Conservation (phyloP, 92 coral and sea anemone genomes). For the Porites rus region DNA sequence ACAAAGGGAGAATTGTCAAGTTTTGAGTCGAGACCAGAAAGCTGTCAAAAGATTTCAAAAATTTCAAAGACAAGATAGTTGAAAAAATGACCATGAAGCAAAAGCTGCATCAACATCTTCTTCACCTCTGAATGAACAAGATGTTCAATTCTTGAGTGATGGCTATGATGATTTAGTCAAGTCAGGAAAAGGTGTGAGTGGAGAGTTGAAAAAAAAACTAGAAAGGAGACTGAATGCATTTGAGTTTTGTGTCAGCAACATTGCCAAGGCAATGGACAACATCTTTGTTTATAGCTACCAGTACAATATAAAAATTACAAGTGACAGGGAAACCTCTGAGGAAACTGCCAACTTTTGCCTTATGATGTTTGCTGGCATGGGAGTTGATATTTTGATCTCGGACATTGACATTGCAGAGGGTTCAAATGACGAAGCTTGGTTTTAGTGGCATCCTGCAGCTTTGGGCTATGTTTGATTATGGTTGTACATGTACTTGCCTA, state of each 20-base stretch:
- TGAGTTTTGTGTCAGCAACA: neutral
- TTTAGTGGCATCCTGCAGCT: too few species aligned
- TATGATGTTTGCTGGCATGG: conserved; percentile 19
- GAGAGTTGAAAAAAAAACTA: neutral
- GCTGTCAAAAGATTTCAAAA: neutral
- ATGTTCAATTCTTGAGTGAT: conserved; percentile 18
- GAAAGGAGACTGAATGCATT: neutral
- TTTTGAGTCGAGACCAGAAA: neutral
- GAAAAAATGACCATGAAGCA: neutral
- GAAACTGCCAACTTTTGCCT: conserved; percentile 34
- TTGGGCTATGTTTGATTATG: too few species aligned
- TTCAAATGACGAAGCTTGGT: neutral
- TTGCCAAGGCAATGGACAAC: conserved; percentile 6
- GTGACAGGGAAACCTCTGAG: conserved; percentile 13
- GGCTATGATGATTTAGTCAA: neutral
- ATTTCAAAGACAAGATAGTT: conserved; percentile 1
- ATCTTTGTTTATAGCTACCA: neutral
- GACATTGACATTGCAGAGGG: conserved; percentile 31
- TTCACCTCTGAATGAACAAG: conserved; percentile 14
- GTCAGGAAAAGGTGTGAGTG: neutral
- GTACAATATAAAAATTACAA: conserved; percentile 14
- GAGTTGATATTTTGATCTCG: conserved; percentile 2
- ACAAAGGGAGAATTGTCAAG: too few species aligned
- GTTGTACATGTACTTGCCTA: too few species aligned
- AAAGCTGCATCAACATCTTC: neutral